A percentile compares a stretch with the other conserved stretches of the same genome.
These are phyloP conservation scores for Hirtodrosophila duncani DNA, from an alignment of 2,888 invertebrate species.

Conservation along the genomic window DNA sequence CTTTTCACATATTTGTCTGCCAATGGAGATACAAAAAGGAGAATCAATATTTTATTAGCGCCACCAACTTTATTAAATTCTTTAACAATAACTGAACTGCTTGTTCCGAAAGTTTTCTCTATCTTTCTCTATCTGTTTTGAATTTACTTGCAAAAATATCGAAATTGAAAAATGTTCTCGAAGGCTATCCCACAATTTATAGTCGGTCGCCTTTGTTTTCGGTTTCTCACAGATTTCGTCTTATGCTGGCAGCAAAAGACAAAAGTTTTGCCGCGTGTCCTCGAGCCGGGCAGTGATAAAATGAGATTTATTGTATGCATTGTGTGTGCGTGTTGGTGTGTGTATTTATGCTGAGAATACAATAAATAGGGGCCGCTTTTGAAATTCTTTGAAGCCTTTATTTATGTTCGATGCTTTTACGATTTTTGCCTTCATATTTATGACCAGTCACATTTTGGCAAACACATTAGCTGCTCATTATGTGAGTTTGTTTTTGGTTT, in stretches of 20 bases:
- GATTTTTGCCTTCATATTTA: constrained; percentile 45
- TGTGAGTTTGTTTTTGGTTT: constrained; percentile 2
- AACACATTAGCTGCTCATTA: constrained; percentile 46
- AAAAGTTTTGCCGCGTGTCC: constrained; percentile 35
- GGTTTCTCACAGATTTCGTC: constrained; percentile 10
- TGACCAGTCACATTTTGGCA: constrained; percentile 26
- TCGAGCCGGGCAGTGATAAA: constrained; percentile 60
- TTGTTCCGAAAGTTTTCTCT: constrained; percentile 7
- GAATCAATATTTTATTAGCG: constrained; percentile 28
- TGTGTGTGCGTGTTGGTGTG: constrained; percentile 1
- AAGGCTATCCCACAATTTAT: constrained; percentile 48
- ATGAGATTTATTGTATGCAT: constrained; percentile 58
- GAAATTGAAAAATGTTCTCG: constrained; percentile 39
- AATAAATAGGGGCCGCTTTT: constrained; percentile 48
- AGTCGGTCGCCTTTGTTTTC: constrained; percentile 17
- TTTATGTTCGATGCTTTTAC: constrained; percentile 47
- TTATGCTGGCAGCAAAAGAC: constrained; percentile 15
- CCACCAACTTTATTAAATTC: constrained; percentile 17
- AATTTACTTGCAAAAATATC: constrained; percentile 25
- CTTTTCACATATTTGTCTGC: constrained; percentile 78
- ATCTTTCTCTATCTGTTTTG: not conserved
- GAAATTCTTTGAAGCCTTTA: constrained; percentile 45
- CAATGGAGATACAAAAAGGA: constrained; percentile 4
- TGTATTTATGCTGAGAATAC: constrained; percentile 13
- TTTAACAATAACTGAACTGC: constrained; percentile 6